Base-by-base conservation (phyloP, 2,113 vertebrate genomes). In the Corythoichthys haematopterus region DNA sequence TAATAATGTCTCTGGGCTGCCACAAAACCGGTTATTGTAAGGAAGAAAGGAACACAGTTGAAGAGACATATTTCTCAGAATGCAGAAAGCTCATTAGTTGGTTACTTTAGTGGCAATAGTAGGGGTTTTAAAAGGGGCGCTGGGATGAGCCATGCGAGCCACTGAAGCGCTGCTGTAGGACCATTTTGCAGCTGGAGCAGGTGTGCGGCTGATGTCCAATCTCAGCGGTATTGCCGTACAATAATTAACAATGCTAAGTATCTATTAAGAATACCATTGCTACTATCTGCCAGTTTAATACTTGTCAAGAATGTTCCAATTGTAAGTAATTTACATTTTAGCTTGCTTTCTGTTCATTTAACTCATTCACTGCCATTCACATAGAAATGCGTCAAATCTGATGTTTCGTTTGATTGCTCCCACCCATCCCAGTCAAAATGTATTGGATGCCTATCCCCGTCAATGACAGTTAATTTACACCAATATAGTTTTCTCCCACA, bases 71-170 rank as follows among this genome's bases (percentile, higher is more conserved):
- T 50, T 38, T 45, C 64, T 13, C 48, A 57, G 45, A 62, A 62
- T 1, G 28, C 40, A 45, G 20, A 62, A 62, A 62, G 43, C 60
- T 62, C 43, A 46, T 62, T 62, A 62, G 60, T 46, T 7, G 52
- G 20, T 48, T 69, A 48, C 16, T 51, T 63, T 35, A 69, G 45
- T 13, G 47, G 37, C 37, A 73, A 56, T 46, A 78, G 74, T 33
- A 43, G 57, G 37, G 1, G 48, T 61, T 56, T 66, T 15, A 0
- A 65, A 10, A 71, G 36, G 64, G 59, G 66, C 14, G 36, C 61
- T 13, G 46, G 40, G 40, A 35, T 66, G 33, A 80, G 75, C 71
- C 71, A 77, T 79, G 73, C 77, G 50, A 68, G 56, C 58, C 68
- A 69, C 64, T 71, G 43, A 80, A 71, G 74, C 71, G 33, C 65